phyloP scores from a whole-genome alignment of 2,888 invertebrate species.

The Epirrita christyi region DNA sequence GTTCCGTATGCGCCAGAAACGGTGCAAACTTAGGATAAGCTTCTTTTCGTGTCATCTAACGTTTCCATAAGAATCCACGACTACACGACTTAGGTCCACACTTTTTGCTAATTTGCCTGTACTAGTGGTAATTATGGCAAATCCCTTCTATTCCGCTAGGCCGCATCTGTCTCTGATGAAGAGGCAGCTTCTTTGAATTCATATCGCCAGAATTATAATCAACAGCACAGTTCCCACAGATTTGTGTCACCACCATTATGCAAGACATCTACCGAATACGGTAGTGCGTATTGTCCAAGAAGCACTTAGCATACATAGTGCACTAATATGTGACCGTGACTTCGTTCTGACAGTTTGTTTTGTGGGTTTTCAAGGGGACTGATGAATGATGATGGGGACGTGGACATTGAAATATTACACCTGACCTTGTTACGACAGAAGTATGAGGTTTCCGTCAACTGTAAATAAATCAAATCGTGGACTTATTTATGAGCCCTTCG shows the following conservation, averaged over 20 bases:
- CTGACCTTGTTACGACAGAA: constrained; percentile 3
- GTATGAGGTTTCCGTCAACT: constrained; percentile 24
- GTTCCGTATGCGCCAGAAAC: too few species aligned
- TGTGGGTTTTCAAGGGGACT: constrained; percentile 12
- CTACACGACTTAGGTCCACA: too few species aligned
- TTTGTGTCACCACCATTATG: constrained; percentile 14
- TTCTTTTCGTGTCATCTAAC: too few species aligned
- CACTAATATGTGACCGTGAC: constrained; percentile 23
- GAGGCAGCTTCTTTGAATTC: neutral
- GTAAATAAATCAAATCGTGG: neutral
- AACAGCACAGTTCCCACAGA: constrained; percentile 8
- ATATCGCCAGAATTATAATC: constrained; percentile 2
- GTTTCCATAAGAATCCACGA: too few species aligned
- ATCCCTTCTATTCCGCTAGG: too few species aligned
- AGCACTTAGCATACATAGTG: constrained; percentile 18
- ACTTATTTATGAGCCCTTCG: too few species aligned
- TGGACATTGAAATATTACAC: constrained; percentile 21
- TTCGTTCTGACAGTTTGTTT: constrained; percentile 15
- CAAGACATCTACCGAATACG: constrained; percentile 24
- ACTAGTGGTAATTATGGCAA: too few species aligned
- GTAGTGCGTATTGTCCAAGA: constrained; percentile 20
- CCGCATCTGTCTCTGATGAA: too few species aligned
- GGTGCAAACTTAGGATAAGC: too few species aligned
- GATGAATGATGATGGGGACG: constrained; percentile 17
- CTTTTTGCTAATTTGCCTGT: too few species aligned